Evolutionary conservation across 1,140 invertebrate species (phyloP).

Genomic region (Diachasmimorpha longicaudata): DNA sequence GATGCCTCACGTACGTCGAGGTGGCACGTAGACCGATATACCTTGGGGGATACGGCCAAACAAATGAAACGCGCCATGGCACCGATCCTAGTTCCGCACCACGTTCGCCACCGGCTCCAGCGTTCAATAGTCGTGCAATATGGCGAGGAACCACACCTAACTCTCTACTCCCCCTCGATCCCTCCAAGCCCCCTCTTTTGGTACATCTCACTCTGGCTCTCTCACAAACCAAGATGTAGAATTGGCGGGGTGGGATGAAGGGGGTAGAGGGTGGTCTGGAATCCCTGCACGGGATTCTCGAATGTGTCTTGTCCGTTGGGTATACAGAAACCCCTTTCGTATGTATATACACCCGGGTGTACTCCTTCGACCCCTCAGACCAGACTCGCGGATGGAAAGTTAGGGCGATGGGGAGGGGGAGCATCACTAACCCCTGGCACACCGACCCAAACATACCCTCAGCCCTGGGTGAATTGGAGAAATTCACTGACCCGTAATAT

Average conservation of each 20-base stretch:
- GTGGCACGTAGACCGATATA: constrained; percentile 53
- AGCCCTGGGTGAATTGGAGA: constrained; percentile 13
- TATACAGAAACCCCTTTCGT: not conserved
- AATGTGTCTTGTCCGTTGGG: constrained; percentile 4
- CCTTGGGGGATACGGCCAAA: constrained; percentile 50
- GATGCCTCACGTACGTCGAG: constrained; percentile 47
- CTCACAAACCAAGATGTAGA: not conserved
- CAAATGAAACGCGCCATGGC: constrained; percentile 41
- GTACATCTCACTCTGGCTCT: not conserved
- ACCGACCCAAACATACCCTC: not conserved
- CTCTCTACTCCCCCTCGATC: constrained; percentile 1
- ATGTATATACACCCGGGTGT: not conserved
- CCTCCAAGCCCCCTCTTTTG: not conserved
- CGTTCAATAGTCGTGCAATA: constrained; percentile 50
- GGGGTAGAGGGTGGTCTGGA: not conserved
- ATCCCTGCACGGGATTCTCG: not conserved
- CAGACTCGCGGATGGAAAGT: not conserved
- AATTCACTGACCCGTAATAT: constrained; percentile 32
- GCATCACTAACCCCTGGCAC: not conserved
- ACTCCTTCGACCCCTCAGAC: not conserved
- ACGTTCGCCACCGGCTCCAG: constrained; percentile 13
- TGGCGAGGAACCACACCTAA: constrained; percentile 40
- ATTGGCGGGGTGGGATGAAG: no score
- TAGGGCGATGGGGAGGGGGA: not conserved
- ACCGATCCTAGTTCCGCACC: constrained; percentile 14